A percentile compares a stretch with the other conserved stretches of the same genome.
Evolutionary conservation across 2,888 invertebrate species (phyloP).

Genomic region (Tanytarsus gracilentus): DNA sequence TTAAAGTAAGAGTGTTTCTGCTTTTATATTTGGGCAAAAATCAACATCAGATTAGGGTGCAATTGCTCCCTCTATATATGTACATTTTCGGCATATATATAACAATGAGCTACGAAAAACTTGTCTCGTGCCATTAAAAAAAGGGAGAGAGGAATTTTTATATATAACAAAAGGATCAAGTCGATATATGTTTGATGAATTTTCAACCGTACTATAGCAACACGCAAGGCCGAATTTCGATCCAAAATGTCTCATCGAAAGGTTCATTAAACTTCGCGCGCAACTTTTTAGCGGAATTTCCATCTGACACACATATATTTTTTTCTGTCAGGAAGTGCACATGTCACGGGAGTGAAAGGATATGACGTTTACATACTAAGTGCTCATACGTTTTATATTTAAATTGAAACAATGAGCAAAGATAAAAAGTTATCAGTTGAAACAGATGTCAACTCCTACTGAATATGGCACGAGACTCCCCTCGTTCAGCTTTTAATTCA

Average conservation of each 20-base stretch:
- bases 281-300: slow-evolving; percentile 24
- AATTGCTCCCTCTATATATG: slow-evolving; percentile 6
- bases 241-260: background rate
- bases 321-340: background rate
- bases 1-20: background rate
- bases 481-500: no score
- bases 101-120: slow-evolving; percentile 23
- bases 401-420: no score
- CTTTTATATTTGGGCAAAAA: background rate
- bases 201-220: background rate
- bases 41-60: slow-evolving; percentile 23
- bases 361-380: background rate
- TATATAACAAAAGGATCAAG: background rate
- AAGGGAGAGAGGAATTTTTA: slow-evolving; percentile 22
- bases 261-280: slow-evolving; percentile 28
- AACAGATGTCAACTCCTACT: no score
- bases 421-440: no score
- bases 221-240: background rate
- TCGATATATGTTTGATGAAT: background rate
- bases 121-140: slow-evolving; percentile 28
- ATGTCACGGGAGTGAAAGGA: background rate
- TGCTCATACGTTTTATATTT: no score
- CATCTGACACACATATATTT: slow-evolving; percentile 5
- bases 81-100: background rate
- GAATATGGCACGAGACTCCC: no score